Base-by-base conservation (phyloP, 2,888 invertebrate genomes). In the Listrodromus nycthemerus region DNA sequence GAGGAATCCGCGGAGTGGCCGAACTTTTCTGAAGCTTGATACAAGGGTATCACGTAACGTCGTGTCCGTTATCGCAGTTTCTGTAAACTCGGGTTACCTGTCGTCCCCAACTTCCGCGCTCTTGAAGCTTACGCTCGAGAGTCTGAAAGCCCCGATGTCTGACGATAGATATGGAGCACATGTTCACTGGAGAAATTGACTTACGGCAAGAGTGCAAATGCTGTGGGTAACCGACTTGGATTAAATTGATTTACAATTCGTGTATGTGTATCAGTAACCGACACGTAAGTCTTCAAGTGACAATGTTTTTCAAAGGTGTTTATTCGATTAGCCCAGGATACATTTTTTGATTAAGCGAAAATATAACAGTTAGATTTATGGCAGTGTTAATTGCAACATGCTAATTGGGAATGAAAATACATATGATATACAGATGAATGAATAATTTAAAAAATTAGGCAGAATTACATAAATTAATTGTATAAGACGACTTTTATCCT, bases 1-100 rank as follows among this genome's bases (percentile, higher is more conserved):
- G 8, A 50, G 19, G 50, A 27, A 48, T 19, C 24, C 27, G n/a
- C 19, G 66, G 55, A 13, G 30, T 30, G 58, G 55, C 73, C 55
- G 58, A 73, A 45, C 45, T 70, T 78, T 70, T 16, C 30, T 19
- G 30, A 16, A 30, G 37, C 19, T 21, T 7, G 52, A 63, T n/a
- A 50, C 45, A 30, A 7, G 16, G 27, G 27, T 13, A 16, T 61
- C 30, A 16, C 61, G 61, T 27, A 30, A 30, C 30, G 27, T 27
- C 27, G 30, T 3, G 30, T 30, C 30, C 27, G 16, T 61, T 30
- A 7, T 16, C 27, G 30, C 27, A 30, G 16, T 61, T 27, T 16
- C 61, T 27, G 61, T 30, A 7, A 30, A 61, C 61, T 61, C 61
- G n/a, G 61, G 30, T 61, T 61, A 61, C 61, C 61, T 0, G 30